These are phyloP conservation scores for Drosophila pseudoobscura DNA, from an alignment of 1,140 invertebrate species.

Conservation along the genomic window DNA sequence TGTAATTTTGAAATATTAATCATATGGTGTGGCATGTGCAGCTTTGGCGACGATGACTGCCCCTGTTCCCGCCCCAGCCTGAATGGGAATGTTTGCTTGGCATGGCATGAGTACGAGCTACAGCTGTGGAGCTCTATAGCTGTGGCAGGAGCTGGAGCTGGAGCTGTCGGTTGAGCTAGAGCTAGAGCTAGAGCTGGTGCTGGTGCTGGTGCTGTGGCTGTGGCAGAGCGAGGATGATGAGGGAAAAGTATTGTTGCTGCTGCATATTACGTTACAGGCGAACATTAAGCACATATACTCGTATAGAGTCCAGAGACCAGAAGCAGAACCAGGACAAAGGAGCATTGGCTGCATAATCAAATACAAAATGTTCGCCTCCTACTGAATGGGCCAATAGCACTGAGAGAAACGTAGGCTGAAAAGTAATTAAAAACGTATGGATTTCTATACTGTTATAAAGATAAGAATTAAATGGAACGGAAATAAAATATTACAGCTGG, in stretches of 20 bases:
- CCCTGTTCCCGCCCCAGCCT: no score
- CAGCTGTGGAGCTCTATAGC: neutral
- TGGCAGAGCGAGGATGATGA: conserved; percentile 42
- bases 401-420: neutral
- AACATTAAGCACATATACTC: conserved; percentile 55
- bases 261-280: conserved; percentile 70
- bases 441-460: neutral
- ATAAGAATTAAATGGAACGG: no score
- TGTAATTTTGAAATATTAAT: conserved; percentile 82
- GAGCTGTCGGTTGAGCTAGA: neutral
- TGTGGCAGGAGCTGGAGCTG: no score
- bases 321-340: conserved; percentile 33
- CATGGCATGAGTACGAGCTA: conserved; percentile 53
- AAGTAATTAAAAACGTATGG: neutral
- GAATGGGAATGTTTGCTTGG: conserved; percentile 61
- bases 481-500: neutral
- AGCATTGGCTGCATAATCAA: conserved; percentile 71
- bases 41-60: conserved; percentile 54
- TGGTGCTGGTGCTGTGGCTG: conserved; percentile 10
- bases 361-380: conserved; percentile 64
- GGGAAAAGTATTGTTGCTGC: conserved; percentile 64
- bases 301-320: conserved; percentile 8
- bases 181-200: neutral
- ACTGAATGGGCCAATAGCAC: conserved; percentile 21
- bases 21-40: conserved; percentile 57